Evolutionary conservation across 2,113 vertebrate species (phyloP), one percentile per base, ranked within the genome.

Genomic region (Coracopsis vasa): DNA sequence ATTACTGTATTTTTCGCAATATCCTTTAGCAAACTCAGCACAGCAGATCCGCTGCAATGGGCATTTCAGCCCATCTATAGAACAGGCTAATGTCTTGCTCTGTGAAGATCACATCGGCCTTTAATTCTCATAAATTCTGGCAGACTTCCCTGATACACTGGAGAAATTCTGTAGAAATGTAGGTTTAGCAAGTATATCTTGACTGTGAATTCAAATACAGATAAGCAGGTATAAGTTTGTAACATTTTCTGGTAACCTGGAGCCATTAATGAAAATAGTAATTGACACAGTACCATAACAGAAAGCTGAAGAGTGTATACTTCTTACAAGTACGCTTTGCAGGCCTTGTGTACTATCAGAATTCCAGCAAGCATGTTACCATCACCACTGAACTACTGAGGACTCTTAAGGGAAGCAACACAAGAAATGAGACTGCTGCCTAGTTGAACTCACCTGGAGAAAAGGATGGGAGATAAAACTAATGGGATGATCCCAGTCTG

Each of bases 321-420:
- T 48, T 82, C n/a, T 8, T 28, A 16, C 41, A 56, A 66, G 48
- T 17, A 39, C 12, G 11, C 17, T 25, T 58, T 35, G 21, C 20
- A 58, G 56, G 10, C 33, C 23, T 53, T 86, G 18, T 23, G 28
- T 27, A 1, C 39, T 31, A 5, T 39, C 60, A 74, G 69, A 47
- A 73, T 23, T 25, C 19, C n/a, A 81, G 50, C 31, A 72, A 56
- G 8, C 3, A 17, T 1, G 0, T 2, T 67, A 17, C 24, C 25
- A 62, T 61, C 61, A 62, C 19, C 37, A 16, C 41, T 35, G 54
- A 83, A 31, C 20, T 58, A 2, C 66, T 18, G 27, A 72, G 42
- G 18, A 20, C 6, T 11, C 11, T 31, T 33, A n/a, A 42, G 23
- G 16, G 13, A 70, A 28, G 7, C 0, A 0, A 13, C 2, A 2